Evolutionary conservation across 2,113 vertebrate species (phyloP), one percentile per base, ranked within the genome.

Genomic region (Marmota monax): DNA sequence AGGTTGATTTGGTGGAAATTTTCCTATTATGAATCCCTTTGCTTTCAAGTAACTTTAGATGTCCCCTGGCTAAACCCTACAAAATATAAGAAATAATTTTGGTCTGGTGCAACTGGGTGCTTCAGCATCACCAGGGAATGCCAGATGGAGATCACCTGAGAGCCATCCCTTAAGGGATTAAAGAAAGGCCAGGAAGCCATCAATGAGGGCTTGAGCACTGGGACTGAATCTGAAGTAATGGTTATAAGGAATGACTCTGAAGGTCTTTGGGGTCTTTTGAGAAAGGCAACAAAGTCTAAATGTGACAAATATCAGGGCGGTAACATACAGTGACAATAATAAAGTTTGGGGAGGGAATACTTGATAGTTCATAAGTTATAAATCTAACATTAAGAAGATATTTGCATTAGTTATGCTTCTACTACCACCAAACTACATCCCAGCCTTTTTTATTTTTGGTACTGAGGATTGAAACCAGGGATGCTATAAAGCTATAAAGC

Each of bases 1-100:
- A 79, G 39, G 25, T 32, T 14, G 2, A 20, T 7, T 5, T 11
- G 4, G 27, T 7, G 11, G 53, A n/a, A 53, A 39, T 32, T 12
- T 58, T 63, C 16, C 25, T 13, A 13, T 3, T 0, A 0, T 6
- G 10, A 27, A 13, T 7, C 18, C 0, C 42, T 78, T 74, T 67
- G 22, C 45, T 53, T n/a, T 39, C 7, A 34, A 42, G 32, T 45
- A 23, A 65, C 8, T n/a, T 37, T 10, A 45, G 51, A 37, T 69
- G 67, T 20, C 37, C 25, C 34, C 0, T 2, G 2, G 34, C 1
- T 9, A 45, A 70, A 39, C 2, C 23, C 74, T 34, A 18, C 17
- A n/a, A 86, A 23, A n/a, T 2, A 42, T 0, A 14, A 39, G 10
- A 27, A 7, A 12, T 7, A 51, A 51, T 12, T 39, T 12, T 17